phyloP scores from a whole-genome alignment of 2,888 invertebrate genomes.

The Eupeodes luniger region DNA sequence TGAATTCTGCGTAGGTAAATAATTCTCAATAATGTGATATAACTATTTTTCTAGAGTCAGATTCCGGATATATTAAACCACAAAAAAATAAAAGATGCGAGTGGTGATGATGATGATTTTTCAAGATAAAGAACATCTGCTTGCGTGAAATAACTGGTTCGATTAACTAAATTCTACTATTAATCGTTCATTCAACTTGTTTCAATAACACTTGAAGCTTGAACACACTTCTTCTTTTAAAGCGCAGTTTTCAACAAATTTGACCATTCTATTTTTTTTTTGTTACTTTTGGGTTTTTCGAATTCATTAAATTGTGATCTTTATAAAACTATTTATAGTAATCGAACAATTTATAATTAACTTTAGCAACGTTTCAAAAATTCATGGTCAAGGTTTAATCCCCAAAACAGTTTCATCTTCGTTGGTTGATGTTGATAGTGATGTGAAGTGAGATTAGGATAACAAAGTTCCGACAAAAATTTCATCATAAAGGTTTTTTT shows the following conservation, averaged over 20 bases:
- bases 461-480: not conserved
- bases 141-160: not conserved
- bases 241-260: not conserved
- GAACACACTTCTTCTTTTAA: not conserved
- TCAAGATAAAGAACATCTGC: not conserved
- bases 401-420: not conserved
- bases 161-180: not conserved
- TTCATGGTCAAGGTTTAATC: constrained; percentile 15
- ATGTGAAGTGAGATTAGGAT: not conserved
- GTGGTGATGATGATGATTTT: not conserved
- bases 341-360: constrained; percentile 2
- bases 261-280: not conserved
- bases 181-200: not conserved
- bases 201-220: not conserved
- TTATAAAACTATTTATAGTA: not conserved
- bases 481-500: not conserved
- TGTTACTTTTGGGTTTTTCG: too few species aligned
- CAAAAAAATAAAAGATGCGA: not conserved
- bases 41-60: not conserved
- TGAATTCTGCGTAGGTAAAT: too few species aligned
- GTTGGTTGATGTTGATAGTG: not conserved
- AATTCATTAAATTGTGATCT: constrained; percentile 1
- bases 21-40: too few species aligned
- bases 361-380: not conserved
- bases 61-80: not conserved